Evolutionary conservation across 1,140 invertebrate species (phyloP).

Genomic region (Saccostrea glomerata): DNA sequence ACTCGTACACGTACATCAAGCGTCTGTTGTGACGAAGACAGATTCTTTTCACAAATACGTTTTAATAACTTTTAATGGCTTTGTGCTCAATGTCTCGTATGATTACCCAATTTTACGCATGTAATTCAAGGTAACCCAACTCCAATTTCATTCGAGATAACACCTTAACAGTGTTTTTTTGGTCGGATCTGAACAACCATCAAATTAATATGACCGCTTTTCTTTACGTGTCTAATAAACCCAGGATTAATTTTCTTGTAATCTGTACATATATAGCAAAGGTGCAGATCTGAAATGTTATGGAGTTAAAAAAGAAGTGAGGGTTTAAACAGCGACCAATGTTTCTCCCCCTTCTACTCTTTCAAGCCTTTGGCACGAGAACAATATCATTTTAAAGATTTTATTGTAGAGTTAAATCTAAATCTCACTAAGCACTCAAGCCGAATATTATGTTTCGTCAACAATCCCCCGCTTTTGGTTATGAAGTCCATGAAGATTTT

Average conservation of each 20-base stretch:
- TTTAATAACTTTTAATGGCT: neutral
- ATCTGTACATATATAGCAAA: neutral
- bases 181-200: neutral
- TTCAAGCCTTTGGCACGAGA: neutral
- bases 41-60: neutral
- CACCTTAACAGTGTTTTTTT: neutral
- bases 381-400: conserved; percentile 30
- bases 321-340: conserved; percentile 10
- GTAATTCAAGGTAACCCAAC: neutral
- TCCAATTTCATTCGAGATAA: neutral
- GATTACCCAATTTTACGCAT: neutral
- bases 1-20: too few relatives aligned
- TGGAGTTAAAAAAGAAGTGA: neutral
- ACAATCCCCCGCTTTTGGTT: neutral
- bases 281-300: neutral
- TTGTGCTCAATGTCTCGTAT: neutral
- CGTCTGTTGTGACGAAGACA: neutral
- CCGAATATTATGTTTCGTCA: conserved; percentile 23
- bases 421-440: conserved; percentile 17
- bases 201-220: neutral
- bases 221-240: neutral
- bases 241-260: neutral
- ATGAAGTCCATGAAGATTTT: neutral
- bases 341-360: neutral
- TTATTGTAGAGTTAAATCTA: conserved; percentile 24